Evolutionary conservation across 2,888 invertebrate genomes (phyloP), one percentile per base, ranked within the genome.

Genomic region (Cylindroiulus punctatus): DNA sequence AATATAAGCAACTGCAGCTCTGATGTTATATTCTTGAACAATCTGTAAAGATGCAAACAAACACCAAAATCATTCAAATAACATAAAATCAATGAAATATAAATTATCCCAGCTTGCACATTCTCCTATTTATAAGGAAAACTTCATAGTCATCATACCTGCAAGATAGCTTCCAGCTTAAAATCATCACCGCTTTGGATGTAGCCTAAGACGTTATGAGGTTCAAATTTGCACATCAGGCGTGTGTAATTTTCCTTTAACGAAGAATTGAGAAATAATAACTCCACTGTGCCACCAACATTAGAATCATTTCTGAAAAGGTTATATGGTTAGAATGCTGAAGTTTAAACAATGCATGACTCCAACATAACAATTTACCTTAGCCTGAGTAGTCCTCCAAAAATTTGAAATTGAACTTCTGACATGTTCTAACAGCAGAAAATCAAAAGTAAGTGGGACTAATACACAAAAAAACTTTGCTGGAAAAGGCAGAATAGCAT

Each of bases 1-100:
- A 86, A 96, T 92, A 89, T 94, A 93, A 22, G 95, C 95, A 85
- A 94, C 94, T 0, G 95, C 94, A 88, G 94, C 93, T 86, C 93
- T 92, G 47, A 94, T 92, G 87, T 93, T 92, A 89, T 94, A 92
- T 88, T 93, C 92, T 88, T 93, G 92, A 82, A 94, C 94, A 87
- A 95, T 94, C 91, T 93, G 91, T 84, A 94, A 88, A 30, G 22
- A 30, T 4, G 30, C 12, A 81, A 10, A 32, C 14, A 87, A 14
- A 76, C 76, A 26, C 42, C 4, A 82, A 40, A 47, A 36, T 36
- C n/a, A 87, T 36, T 84, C 19, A 44, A 30, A 57, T n/a, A 44
- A 14, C 14, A 12, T 17, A 65, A 26, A 30, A 0, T 30, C 0
- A 14, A 10, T 17, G 14, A 12, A 30, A 44, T 42, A 32, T 1